Percentiles rank a stretch among this genome's conserved stretches.
Evolutionary conservation across 2,888 invertebrate genomes (phyloP).

Genomic region (Hololepta plana): DNA sequence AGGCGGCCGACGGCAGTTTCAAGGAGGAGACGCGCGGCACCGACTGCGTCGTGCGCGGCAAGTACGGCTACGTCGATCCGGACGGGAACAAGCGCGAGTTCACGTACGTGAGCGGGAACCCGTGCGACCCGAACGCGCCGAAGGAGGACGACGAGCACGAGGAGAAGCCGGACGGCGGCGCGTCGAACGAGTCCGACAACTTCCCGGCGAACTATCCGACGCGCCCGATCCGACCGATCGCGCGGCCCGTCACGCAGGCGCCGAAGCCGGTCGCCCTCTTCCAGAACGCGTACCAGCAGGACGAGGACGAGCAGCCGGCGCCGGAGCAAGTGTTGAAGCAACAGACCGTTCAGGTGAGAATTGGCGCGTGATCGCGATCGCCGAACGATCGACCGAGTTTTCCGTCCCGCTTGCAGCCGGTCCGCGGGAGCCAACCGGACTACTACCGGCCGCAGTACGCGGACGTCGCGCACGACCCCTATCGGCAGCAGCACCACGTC

Average conservation of each 20-base stretch:
- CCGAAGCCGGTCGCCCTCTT: constrained; percentile 41
- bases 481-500: no score
- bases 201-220: constrained; percentile 43
- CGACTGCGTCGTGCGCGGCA: constrained; percentile 72
- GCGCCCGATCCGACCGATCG: constrained; percentile 29
- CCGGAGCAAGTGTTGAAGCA: constrained; percentile 28
- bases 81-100: constrained; percentile 75
- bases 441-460: constrained; percentile 21
- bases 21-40: constrained; percentile 74
- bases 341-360: constrained; percentile 18
- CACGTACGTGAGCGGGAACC: constrained; percentile 72
- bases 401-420: constrained; percentile 14
- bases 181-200: constrained; percentile 35
- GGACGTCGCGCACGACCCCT: no score
- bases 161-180: constrained; percentile 23
- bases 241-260: constrained; percentile 19
- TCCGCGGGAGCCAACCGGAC: constrained; percentile 22
- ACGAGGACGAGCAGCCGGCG: constrained; percentile 40
- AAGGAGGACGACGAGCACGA: constrained; percentile 46
- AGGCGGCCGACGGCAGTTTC: constrained; percentile 71
- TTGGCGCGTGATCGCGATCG: no score
- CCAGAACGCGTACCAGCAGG: constrained; percentile 53
- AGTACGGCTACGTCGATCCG: constrained; percentile 75
- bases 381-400: neutral
- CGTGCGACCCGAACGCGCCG: constrained; percentile 70